These are phyloP conservation scores for Anseranas semipalmata DNA, from an alignment of 2,113 vertebrate species.

Conservation along the genomic window DNA sequence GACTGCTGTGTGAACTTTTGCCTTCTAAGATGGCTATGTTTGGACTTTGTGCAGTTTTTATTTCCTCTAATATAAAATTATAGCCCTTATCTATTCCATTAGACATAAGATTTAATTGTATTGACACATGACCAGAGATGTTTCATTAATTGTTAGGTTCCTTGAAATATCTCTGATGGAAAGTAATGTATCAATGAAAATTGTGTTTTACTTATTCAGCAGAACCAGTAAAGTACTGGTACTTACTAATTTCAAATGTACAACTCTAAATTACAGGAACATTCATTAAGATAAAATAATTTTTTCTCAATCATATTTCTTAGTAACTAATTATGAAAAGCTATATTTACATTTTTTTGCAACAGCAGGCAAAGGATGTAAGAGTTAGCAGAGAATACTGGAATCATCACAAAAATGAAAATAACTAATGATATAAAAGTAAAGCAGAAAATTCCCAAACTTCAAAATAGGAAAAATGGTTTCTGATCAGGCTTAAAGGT, in stretches of 20 bases:
- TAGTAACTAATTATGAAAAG: background rate
- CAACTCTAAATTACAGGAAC: background rate
- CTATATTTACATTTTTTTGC: background rate
- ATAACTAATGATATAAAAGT: background rate
- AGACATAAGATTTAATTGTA: conserved; percentile 6
- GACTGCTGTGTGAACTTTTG: conserved; percentile 2
- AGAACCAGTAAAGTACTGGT: background rate
- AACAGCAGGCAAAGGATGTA: background rate
- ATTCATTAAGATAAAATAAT: background rate
- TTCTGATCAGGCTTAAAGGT: background rate
- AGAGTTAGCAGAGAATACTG: background rate
- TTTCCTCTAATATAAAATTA: conserved; percentile 24
- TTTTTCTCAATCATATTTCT: conserved; percentile 11
- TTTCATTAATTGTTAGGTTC: background rate
- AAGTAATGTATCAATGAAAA: conserved; percentile 21
- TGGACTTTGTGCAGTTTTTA: conserved; percentile 36
- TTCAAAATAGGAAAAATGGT: background rate
- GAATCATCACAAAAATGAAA: background rate
- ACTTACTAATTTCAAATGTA: background rate
- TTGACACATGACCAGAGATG: background rate
- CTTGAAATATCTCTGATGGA: background rate
- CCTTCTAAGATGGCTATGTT: background rate
- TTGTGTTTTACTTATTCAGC: conserved; percentile 1
- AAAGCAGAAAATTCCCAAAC: background rate
- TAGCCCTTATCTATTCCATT: background rate